Evolutionary conservation across 1,140 invertebrate genomes (phyloP).

Genomic region (Dendroctonus ponderosae): DNA sequence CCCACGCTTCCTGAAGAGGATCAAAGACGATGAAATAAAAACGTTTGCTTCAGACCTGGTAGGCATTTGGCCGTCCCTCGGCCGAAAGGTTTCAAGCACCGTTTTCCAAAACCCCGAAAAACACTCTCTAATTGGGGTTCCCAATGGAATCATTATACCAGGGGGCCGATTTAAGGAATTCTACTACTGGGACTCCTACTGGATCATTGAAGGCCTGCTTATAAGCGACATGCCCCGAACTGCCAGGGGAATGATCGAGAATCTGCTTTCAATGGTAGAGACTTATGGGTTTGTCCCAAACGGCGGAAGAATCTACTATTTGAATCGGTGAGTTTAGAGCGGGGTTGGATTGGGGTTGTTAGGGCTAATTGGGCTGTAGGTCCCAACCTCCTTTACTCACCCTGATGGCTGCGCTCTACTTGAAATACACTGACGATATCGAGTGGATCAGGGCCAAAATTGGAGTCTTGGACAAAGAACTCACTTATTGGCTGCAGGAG

Average conservation of each 20-base stretch:
- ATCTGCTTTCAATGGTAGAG: slow-evolving; percentile 65
- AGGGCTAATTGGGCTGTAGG: slow-evolving; percentile 52
- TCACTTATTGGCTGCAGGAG: slow-evolving; percentile 63
- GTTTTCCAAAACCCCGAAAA: slow-evolving; percentile 60
- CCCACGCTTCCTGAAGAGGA: slow-evolving; percentile 61
- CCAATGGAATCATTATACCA: slow-evolving; percentile 80
- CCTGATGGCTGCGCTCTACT: slow-evolving; percentile 73
- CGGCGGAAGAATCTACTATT: slow-evolving; percentile 75
- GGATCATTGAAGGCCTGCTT: slow-evolving; percentile 80
- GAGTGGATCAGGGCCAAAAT: slow-evolving; percentile 63
- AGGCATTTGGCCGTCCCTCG: slow-evolving; percentile 70
- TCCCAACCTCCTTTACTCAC: slow-evolving; percentile 80
- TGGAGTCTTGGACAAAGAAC: slow-evolving; percentile 65
- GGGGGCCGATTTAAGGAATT: slow-evolving; percentile 84
- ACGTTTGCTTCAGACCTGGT: slow-evolving; percentile 61
- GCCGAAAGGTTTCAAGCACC: slow-evolving; percentile 63
- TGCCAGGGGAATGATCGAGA: slow-evolving; percentile 72
- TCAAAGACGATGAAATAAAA: slow-evolving; percentile 62
- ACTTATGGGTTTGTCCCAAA: slow-evolving; percentile 61
- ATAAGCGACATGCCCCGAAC: slow-evolving; percentile 74
- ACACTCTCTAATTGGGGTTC: slow-evolving; percentile 73
- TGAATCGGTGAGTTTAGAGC: slow-evolving; percentile 54
- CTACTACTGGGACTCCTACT: slow-evolving; percentile 91
- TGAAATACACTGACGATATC: slow-evolving; percentile 63
- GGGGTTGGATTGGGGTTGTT: not conserved